Evolutionary conservation across 2,113 vertebrate genomes (phyloP).

Genomic region (Syngnathoides biaculeatus): DNA sequence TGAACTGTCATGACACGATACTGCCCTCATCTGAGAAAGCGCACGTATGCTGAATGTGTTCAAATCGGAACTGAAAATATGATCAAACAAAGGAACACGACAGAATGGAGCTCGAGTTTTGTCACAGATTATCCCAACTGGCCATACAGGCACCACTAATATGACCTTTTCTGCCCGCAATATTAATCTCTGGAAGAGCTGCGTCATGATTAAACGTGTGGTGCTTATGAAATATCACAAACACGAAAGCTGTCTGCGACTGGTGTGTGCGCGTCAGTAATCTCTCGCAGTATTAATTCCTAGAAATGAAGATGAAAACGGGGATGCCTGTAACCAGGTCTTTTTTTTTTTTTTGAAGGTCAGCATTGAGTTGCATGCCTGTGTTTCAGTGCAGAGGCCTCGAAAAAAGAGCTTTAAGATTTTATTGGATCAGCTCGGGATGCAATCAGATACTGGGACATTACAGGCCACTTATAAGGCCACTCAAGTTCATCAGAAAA

Average conservation of each 20-base stretch:
- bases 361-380: slow-evolving; percentile 27
- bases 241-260: slow-evolving; percentile 42
- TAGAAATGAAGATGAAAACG: slow-evolving; percentile 63
- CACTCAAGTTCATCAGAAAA: slow-evolving; percentile 7
- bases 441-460: slow-evolving; percentile 11
- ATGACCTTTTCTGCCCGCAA: slow-evolving; percentile 25
- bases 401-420: slow-evolving; percentile 20
- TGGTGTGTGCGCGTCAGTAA: slow-evolving; percentile 35
- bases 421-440: slow-evolving; percentile 8
- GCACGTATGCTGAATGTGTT: slow-evolving; percentile 20
- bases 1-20: slow-evolving; percentile 27
- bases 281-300: slow-evolving; percentile 65
- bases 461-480: slow-evolving; percentile 27
- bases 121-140: slow-evolving; percentile 13
- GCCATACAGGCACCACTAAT: slow-evolving; percentile 36
- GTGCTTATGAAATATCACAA: slow-evolving; percentile 35
- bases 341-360: slow-evolving; percentile 53
- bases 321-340: slow-evolving; percentile 30
- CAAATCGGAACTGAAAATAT: neutral
- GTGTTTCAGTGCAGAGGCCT: slow-evolving; percentile 12
- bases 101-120: slow-evolving; percentile 22
- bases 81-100: slow-evolving; percentile 6
- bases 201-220: slow-evolving; percentile 29
- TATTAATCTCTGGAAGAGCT: slow-evolving; percentile 44
- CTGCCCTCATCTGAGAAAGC: slow-evolving; percentile 11